Conservation (phyloP, 2,797 vertebrate species). For the Gymnocypris eckloni region DNA sequence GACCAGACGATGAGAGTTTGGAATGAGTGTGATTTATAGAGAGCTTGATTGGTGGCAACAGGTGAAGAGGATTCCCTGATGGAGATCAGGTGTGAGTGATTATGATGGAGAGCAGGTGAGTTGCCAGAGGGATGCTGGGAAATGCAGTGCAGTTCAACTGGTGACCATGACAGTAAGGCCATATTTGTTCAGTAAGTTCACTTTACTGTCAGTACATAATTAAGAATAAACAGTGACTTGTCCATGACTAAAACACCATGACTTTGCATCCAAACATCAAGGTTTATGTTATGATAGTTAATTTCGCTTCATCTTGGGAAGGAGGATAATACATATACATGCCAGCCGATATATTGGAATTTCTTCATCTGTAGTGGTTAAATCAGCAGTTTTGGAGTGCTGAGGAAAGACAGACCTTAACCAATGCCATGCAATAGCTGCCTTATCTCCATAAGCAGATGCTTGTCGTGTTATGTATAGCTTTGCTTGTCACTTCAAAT, state of each 20-base stretch:
- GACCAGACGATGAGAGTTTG: too few relatives aligned
- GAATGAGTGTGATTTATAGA: too few relatives aligned
- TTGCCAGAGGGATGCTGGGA: too few relatives aligned
- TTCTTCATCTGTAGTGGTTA: slow-evolving; percentile 53
- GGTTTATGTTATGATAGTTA: not conserved
- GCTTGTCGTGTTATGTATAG: slow-evolving; percentile 64
- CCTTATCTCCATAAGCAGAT: slow-evolving; percentile 77
- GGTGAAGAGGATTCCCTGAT: too few relatives aligned
- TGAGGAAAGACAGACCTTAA: slow-evolving; percentile 66
- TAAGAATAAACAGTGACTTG: too few relatives aligned
- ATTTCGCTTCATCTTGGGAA: slow-evolving; percentile 24
- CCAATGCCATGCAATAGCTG: slow-evolving; percentile 71
- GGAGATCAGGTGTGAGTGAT: too few relatives aligned
- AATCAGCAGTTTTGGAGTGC: slow-evolving; percentile 70
- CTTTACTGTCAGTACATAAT: not conserved
- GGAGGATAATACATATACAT: slow-evolving; percentile 22
- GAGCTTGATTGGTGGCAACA: too few relatives aligned
- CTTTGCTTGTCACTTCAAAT: slow-evolving; percentile 31
- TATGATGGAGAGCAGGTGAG: too few relatives aligned
- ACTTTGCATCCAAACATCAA: not conserved
- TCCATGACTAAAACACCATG: not conserved
- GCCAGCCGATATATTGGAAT: slow-evolving; percentile 32
- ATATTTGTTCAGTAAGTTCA: not conserved
- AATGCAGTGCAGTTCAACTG: too few relatives aligned
- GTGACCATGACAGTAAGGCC: too few relatives aligned